Percentiles rank a stretch among this genome's conserved stretches.
Evolutionary conservation across 2,113 vertebrate genomes (phyloP).

Genomic region (Ifrita kowaldi): DNA sequence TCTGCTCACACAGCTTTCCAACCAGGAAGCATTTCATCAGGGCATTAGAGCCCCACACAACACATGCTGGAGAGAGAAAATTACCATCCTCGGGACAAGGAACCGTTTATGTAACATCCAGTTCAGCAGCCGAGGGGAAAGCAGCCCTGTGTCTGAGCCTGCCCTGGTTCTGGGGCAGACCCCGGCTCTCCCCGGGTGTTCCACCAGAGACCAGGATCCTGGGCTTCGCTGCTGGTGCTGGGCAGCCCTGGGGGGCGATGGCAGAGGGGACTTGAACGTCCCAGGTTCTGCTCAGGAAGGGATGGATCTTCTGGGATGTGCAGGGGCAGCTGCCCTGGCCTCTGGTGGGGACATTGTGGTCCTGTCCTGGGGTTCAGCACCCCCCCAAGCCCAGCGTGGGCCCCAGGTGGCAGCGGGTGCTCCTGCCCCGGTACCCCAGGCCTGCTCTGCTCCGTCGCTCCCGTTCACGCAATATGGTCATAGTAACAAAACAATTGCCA

Average conservation of each 20-base stretch:
- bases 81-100: not conserved
- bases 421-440: not conserved
- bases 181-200: not conserved
- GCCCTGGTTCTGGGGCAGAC: not conserved
- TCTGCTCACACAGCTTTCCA: not conserved
- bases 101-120: not conserved
- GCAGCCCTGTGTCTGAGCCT: rapidly evolving
- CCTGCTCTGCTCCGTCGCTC: not conserved
- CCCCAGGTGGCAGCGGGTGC: not conserved
- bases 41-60: not conserved
- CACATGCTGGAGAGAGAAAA: not conserved
- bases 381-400: not conserved
- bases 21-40: not conserved
- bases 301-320: not conserved
- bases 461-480: not conserved
- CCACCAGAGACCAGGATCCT: rapidly evolving
- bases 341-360: rapidly evolving
- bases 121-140: not conserved
- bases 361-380: not conserved
- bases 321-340: not conserved
- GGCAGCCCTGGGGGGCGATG: rapidly evolving
- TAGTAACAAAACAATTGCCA: not conserved
- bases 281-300: not conserved
- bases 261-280: not conserved
- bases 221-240: not conserved